These are phyloP conservation scores for Tichodroma muraria DNA, from an alignment of 2,113 vertebrate genomes.

Conservation along the genomic window DNA sequence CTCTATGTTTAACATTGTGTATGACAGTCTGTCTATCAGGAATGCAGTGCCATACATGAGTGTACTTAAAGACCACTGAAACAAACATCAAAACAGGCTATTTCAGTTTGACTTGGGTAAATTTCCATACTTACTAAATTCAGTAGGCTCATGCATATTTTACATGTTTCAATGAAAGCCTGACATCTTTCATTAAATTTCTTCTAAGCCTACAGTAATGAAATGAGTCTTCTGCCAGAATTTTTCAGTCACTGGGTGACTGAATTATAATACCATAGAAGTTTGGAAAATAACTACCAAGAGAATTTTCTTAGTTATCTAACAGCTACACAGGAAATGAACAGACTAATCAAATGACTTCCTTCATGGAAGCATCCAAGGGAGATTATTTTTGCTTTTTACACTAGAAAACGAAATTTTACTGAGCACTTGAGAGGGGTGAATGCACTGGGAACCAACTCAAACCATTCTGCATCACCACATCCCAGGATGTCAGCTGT, in stretches of 20 bases:
- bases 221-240: conserved; percentile 15
- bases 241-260: conserved; percentile 9
- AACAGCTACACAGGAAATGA: background rate
- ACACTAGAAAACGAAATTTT: background rate
- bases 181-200: conserved; percentile 30
- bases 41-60: background rate
- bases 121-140: background rate
- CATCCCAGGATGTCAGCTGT: background rate
- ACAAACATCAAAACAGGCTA: background rate
- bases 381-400: background rate
- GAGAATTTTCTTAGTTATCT: background rate
- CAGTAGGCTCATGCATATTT: conserved; percentile 3
- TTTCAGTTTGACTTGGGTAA: background rate
- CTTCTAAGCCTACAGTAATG: conserved; percentile 13
- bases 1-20: background rate
- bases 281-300: background rate
- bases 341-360: background rate
- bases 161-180: conserved; percentile 6
- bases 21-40: background rate
- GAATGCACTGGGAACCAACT: background rate
- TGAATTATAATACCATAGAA: background rate
- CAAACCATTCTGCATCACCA: background rate
- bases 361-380: background rate
- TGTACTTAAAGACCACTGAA: background rate
- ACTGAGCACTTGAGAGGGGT: background rate